phyloP scores from a whole-genome alignment of 2,113 vertebrate genomes.

The Lepus americanus region DNA sequence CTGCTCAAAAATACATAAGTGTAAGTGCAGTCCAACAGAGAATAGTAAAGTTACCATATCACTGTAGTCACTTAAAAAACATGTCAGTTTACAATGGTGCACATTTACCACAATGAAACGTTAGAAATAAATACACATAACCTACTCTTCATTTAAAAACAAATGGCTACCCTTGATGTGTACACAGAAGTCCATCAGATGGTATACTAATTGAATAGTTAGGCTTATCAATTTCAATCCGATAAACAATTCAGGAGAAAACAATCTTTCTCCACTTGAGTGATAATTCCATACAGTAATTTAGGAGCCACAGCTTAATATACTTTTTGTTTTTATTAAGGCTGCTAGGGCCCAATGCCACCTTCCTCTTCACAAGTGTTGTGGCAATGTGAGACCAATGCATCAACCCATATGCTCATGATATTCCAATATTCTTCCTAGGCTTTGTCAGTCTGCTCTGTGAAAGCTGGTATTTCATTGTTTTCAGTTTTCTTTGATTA shows the following conservation, averaged over 20 bases:
- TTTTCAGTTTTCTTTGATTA: constrained; percentile 12
- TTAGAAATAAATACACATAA: background rate
- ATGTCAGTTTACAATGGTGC: background rate
- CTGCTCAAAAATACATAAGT: background rate
- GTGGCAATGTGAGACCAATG: background rate
- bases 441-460: background rate
- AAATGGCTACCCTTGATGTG: background rate
- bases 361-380: background rate
- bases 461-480: background rate
- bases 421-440: background rate
- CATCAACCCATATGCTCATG: background rate
- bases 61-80: background rate
- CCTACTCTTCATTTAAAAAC: background rate
- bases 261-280: background rate
- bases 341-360: background rate
- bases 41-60: background rate
- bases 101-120: constrained; percentile 6
- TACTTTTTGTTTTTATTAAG: background rate
- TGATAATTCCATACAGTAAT: background rate
- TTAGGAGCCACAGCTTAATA: background rate
- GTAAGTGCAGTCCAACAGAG: background rate
- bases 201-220: constrained; percentile 29
- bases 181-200: background rate
- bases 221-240: background rate
- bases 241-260: constrained; percentile 46